Evolutionary conservation across 2,888 invertebrate species (phyloP).

Genomic region (Notodonta ziczac): DNA sequence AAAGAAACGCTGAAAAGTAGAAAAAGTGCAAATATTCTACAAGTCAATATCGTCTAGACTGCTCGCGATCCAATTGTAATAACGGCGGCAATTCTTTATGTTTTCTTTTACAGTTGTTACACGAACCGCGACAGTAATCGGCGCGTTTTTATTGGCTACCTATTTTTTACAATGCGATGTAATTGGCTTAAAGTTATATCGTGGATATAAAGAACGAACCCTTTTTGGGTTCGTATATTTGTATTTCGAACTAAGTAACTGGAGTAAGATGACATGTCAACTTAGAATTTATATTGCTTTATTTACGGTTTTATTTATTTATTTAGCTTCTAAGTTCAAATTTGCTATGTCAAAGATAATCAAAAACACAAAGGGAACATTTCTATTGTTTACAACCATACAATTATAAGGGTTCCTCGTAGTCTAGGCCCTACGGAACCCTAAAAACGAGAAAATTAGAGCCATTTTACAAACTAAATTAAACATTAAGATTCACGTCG

Average conservation of each 20-base stretch:
- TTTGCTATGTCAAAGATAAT: too few relatives aligned
- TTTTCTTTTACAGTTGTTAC: conserved; percentile 15
- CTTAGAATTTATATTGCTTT: too few relatives aligned
- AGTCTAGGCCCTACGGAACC: too few relatives aligned
- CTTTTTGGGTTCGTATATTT: background rate
- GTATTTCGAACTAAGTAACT: background rate
- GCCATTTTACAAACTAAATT: too few relatives aligned
- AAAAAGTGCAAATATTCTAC: conserved; percentile 1
- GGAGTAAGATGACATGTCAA: too few relatives aligned
- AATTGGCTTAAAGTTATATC: background rate
- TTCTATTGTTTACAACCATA: too few relatives aligned
- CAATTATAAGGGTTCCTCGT: too few relatives aligned
- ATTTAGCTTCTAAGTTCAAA: too few relatives aligned
- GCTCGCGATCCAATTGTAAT: conserved; percentile 19
- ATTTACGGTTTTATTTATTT: too few relatives aligned
- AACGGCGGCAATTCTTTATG: conserved; percentile 16
- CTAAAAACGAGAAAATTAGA: too few relatives aligned
- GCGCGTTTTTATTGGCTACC: conserved; percentile 16
- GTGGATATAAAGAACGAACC: background rate
- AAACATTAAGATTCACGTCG: too few relatives aligned
- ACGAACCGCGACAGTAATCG: conserved; percentile 6
- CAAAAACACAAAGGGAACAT: too few relatives aligned
- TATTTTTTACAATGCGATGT: conserved; percentile 14
- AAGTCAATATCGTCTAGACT: conserved; percentile 23
- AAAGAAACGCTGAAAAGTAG: background rate